Conservation (phyloP, 2,888 invertebrate genomes). For the Gonocerus acuteangulatus region DNA sequence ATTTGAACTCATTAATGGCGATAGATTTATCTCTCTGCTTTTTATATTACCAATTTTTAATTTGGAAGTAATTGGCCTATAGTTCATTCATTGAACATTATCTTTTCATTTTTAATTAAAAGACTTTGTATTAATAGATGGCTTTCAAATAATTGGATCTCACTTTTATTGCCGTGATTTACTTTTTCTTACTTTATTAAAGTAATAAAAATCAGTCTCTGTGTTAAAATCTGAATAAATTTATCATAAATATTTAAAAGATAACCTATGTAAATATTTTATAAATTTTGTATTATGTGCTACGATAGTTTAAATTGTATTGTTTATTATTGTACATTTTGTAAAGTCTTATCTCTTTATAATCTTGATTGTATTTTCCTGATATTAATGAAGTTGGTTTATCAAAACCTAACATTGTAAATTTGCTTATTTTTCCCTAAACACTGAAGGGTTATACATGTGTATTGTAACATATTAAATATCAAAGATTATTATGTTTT, state of each 20-base stretch:
- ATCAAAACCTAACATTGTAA: slow-evolving; percentile 13
- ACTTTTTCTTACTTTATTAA: slow-evolving; percentile 1
- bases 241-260: neutral
- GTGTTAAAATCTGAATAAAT: slow-evolving; percentile 22
- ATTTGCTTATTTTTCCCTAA: slow-evolving; percentile 22
- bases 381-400: slow-evolving; percentile 19
- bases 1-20: too few species aligned
- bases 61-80: neutral
- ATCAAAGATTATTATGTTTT: slow-evolving; percentile 39
- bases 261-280: slow-evolving; percentile 27
- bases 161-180: slow-evolving; percentile 27
- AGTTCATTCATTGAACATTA: neutral
- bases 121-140: slow-evolving; percentile 19
- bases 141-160: slow-evolving; percentile 22
- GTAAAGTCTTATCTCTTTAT: slow-evolving; percentile 27
- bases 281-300: slow-evolving; percentile 31
- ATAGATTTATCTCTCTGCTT: too few species aligned
- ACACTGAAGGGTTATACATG: slow-evolving; percentile 44
- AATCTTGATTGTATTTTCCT: slow-evolving; percentile 27
- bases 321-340: slow-evolving; percentile 28
- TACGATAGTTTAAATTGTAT: slow-evolving; percentile 26
- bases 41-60: too few species aligned
- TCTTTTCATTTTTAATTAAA: neutral
- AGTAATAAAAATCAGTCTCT: slow-evolving; percentile 19
- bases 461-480: slow-evolving; percentile 37